A percentile compares a stretch with the other conserved stretches of the same genome.
These are phyloP conservation scores for Alauda arvensis DNA, from an alignment of 2,797 vertebrate genomes.

Conservation along the genomic window DNA sequence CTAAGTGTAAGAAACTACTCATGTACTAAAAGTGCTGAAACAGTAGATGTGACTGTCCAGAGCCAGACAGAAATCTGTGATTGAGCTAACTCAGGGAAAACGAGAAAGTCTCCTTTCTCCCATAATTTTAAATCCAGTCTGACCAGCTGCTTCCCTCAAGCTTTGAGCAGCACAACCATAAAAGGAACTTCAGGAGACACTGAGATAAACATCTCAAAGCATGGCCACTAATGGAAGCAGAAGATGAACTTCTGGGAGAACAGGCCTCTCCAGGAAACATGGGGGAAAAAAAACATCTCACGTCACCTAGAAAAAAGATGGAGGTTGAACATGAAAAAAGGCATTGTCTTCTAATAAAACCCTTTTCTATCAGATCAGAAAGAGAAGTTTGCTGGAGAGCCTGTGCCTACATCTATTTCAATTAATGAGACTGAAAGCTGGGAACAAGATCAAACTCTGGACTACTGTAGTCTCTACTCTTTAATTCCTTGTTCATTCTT, in stretches of 20 bases:
- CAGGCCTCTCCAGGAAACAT: not conserved
- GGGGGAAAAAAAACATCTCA: not conserved
- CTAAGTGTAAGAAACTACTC: slow-evolving; percentile 7
- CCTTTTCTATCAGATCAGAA: not conserved
- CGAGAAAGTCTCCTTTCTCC: not conserved
- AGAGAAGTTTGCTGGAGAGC: not conserved
- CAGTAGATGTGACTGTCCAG: not conserved
- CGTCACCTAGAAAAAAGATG: not conserved
- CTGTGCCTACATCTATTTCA: not conserved
- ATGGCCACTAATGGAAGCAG: not conserved
- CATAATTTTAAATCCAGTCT: not conserved
- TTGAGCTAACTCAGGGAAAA: not conserved
- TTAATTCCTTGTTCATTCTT: not conserved
- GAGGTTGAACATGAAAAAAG: not conserved
- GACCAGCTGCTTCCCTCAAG: not conserved
- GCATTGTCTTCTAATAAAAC: not conserved
- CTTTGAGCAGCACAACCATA: not conserved
- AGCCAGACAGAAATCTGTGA: not conserved
- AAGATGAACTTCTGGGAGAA: not conserved
- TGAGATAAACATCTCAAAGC: not conserved
- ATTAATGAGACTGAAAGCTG: not conserved
- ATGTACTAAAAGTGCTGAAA: not conserved
- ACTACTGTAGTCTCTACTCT: not conserved
- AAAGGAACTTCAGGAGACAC: not conserved
- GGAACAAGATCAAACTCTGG: not conserved